A percentile compares a stretch with the other conserved stretches of the same genome.
phyloP scores from a whole-genome alignment of 1,140 invertebrate genomes.

The Mamestra configurata region DNA sequence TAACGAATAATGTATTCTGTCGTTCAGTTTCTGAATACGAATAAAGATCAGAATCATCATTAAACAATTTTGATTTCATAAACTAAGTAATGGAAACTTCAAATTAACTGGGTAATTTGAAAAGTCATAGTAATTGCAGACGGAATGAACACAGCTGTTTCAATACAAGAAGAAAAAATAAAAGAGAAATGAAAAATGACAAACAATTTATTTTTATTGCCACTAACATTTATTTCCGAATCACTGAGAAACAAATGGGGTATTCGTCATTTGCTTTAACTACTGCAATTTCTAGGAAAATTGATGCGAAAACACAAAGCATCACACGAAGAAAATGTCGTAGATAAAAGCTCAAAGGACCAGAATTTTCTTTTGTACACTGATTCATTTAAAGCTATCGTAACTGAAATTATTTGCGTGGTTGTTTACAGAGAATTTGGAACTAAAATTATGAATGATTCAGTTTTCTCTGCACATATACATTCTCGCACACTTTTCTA shows the following conservation, averaged over 20 bases:
- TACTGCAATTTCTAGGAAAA: background rate
- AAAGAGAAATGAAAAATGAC: background rate
- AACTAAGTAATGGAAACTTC: background rate
- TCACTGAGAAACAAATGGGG: background rate
- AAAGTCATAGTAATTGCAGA: background rate
- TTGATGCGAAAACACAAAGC: background rate
- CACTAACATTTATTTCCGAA: background rate
- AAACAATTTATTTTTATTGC: background rate
- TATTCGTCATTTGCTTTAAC: conserved; percentile 4
- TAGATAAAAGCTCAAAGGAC: background rate
- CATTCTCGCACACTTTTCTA: conserved; percentile 10
- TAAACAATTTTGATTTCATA: background rate
- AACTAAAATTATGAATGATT: conserved; percentile 17
- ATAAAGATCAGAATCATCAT: no score
- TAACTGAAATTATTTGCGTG: background rate
- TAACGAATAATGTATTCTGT: no score
- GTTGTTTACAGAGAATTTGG: background rate
- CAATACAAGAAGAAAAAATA: background rate
- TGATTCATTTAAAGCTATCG: background rate
- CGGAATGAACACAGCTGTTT: background rate
- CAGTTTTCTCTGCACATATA: background rate
- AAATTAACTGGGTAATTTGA: background rate
- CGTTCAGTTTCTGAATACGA: no score
- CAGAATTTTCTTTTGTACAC: background rate
- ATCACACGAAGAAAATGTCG: background rate